A percentile compares a stretch with the other conserved stretches of the same genome.
phyloP scores from a whole-genome alignment of 2,888 invertebrate species.

The Protophormia terraenovae region DNA sequence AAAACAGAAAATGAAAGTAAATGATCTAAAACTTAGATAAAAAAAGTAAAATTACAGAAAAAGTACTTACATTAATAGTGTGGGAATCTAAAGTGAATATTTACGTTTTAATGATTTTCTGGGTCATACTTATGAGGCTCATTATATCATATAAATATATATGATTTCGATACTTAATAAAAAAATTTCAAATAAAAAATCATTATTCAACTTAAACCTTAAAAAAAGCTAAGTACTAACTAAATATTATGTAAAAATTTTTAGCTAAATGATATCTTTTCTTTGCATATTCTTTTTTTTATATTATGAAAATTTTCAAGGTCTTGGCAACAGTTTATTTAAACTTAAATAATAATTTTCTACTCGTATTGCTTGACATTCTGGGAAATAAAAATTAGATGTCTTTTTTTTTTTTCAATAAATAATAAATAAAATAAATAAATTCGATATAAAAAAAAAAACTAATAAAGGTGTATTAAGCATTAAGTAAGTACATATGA shows the following conservation, averaged over 20 bases:
- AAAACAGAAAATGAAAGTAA: not conserved
- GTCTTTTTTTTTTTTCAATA: not conserved
- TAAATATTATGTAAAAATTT: not conserved
- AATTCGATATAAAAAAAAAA: not conserved
- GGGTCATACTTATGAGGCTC: not conserved
- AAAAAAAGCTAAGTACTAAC: not conserved
- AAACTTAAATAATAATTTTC: not conserved
- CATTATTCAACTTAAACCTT: not conserved
- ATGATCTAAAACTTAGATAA: not conserved
- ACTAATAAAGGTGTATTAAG: not conserved
- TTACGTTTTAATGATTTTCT: not conserved
- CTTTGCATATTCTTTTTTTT: not conserved
- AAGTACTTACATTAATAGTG: not conserved
- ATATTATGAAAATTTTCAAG: slow-evolving; percentile 14
- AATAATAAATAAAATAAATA: slow-evolving; percentile 38
- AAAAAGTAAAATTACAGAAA: not conserved
- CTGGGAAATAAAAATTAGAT: not conserved
- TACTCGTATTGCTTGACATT: not conserved
- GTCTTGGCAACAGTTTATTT: not conserved
- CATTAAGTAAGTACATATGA: slow-evolving; percentile 20
- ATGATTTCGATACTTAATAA: not conserved
- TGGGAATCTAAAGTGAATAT: not conserved
- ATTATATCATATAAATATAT: not conserved
- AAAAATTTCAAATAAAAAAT: too few species aligned
- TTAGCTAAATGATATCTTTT: not conserved